These are phyloP conservation scores for Lutjanus campechanus DNA, from an alignment of 2,797 vertebrate genomes.

Conservation along the genomic window DNA sequence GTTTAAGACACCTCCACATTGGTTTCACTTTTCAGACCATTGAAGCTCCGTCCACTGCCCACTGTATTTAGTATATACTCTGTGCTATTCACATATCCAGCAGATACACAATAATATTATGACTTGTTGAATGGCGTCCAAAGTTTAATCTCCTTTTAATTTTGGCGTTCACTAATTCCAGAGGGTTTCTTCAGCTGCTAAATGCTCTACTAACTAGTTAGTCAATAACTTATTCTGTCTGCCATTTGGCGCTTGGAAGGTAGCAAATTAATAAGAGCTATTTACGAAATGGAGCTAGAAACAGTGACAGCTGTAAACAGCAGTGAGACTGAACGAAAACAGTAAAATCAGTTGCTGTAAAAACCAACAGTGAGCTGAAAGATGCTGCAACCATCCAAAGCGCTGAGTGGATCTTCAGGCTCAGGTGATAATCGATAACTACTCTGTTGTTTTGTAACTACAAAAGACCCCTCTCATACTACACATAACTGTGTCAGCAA, in stretches of 20 bases:
- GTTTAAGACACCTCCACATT: too few relatives aligned
- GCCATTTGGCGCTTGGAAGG: neutral
- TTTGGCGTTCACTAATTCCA: neutral
- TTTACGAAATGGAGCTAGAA: neutral
- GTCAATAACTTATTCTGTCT: neutral
- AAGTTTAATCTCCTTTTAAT: neutral
- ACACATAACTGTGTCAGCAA: neutral
- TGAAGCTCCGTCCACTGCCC: too few relatives aligned
- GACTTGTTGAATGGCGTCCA: neutral
- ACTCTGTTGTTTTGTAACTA: neutral
- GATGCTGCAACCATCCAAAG: neutral
- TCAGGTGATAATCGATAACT: neutral
- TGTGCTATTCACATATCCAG: neutral
- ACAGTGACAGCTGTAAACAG: neutral
- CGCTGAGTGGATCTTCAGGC: neutral
- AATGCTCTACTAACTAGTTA: neutral
- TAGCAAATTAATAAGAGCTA: conserved; percentile 2
- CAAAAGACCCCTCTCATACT: neutral
- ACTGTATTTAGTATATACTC: too few relatives aligned
- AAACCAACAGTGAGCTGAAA: neutral
- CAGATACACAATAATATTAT: conserved; percentile 3
- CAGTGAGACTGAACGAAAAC: neutral
- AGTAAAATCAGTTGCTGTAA: neutral
- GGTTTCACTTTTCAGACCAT: too few relatives aligned
- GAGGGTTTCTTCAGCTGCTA: conserved; percentile 3